Evolutionary conservation across 2,113 vertebrate genomes (phyloP).

Genomic region (Apodemus sylvaticus): DNA sequence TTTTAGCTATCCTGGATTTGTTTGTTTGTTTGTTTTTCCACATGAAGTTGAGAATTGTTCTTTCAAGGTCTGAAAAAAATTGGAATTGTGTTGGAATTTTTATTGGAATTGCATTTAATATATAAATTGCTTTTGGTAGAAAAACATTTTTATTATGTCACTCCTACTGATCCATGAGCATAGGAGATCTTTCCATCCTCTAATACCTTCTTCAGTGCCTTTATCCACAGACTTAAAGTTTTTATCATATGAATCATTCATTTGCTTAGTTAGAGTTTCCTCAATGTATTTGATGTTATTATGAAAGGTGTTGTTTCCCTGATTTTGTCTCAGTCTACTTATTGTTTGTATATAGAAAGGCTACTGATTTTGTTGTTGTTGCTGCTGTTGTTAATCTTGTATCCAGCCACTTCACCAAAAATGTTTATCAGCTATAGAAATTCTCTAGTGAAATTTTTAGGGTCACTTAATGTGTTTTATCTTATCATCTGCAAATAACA

Average conservation of each 20-base stretch:
- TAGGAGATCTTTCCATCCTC: not conserved
- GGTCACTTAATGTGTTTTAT: not conserved
- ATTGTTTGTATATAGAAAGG: not conserved
- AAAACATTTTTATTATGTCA: not conserved
- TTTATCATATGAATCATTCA: too few relatives aligned
- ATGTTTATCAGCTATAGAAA: not conserved
- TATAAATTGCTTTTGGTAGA: not conserved
- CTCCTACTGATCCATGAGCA: not conserved
- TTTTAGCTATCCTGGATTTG: not conserved
- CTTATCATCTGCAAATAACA: not conserved
- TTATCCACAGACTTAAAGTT: too few relatives aligned
- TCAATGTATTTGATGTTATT: not conserved
- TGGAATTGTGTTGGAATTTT: not conserved
- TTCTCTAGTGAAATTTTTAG: not conserved
- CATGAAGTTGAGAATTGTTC: not conserved
- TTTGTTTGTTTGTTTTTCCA: not conserved
- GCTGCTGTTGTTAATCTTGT: not conserved
- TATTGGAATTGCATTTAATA: not conserved
- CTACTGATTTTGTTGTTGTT: not conserved
- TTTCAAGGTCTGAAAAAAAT: not conserved
- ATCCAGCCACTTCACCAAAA: not conserved
- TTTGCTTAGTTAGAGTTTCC: not conserved
- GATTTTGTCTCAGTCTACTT: not conserved
- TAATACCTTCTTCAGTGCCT: not conserved
- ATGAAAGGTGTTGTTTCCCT: not conserved